Percentiles rank a stretch among this genome's conserved stretches.
These are phyloP conservation scores for Luehdorfia chinensis DNA, from an alignment of 1,140 invertebrate species.

Conservation along the genomic window DNA sequence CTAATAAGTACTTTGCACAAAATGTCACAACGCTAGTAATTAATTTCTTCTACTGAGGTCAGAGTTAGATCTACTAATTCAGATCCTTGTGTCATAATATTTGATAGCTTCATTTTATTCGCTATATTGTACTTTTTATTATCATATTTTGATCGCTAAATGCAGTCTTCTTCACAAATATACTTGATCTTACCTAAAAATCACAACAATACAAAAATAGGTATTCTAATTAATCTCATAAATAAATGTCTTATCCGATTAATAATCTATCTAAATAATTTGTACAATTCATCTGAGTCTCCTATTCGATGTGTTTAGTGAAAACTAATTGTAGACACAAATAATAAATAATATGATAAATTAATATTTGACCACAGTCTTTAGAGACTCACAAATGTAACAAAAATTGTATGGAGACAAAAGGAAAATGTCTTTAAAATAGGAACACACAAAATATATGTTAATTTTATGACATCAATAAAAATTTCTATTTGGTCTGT, in stretches of 20 bases:
- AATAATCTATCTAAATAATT: slow-evolving; percentile 68
- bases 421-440: slow-evolving; percentile 62
- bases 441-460: slow-evolving; percentile 61
- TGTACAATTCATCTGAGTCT: slow-evolving; percentile 70
- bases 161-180: slow-evolving; percentile 62
- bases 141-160: slow-evolving; percentile 49
- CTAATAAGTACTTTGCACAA: slow-evolving; percentile 77
- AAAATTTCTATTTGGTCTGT: slow-evolving; percentile 53
- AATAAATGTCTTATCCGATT: slow-evolving; percentile 66
- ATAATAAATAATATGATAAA: slow-evolving; percentile 72
- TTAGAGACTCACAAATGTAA: slow-evolving; percentile 58
- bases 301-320: slow-evolving; percentile 50
- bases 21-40: slow-evolving; percentile 59
- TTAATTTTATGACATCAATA: slow-evolving; percentile 32
- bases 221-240: slow-evolving; percentile 73
- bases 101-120: slow-evolving; percentile 17
- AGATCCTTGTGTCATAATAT: slow-evolving; percentile 20
- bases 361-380: slow-evolving; percentile 69
- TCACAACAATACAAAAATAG: slow-evolving; percentile 64
- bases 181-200: slow-evolving; percentile 55
- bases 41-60: slow-evolving; percentile 58
- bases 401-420: slow-evolving; percentile 43
- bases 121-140: slow-evolving; percentile 24
- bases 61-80: slow-evolving; percentile 28
- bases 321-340: slow-evolving; percentile 59